Conservation (phyloP, 2,888 invertebrate genomes). For the Allygus modestus region DNA sequence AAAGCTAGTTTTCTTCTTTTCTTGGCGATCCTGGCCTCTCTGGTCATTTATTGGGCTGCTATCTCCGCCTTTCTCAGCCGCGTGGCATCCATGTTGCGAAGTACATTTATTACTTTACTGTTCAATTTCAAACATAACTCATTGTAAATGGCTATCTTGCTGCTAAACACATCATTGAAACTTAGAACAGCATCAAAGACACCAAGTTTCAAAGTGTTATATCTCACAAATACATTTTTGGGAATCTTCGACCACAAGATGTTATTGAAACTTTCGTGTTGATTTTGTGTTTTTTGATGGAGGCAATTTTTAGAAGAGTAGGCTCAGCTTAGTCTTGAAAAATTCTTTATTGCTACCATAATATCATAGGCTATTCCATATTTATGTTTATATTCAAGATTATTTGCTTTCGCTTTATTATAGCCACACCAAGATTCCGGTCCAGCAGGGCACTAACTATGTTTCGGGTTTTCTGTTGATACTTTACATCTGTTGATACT, state of each 20-base stretch:
- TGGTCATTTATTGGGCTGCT: conserved; percentile 42
- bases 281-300: conserved; percentile 44
- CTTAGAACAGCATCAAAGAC: conserved; percentile 38
- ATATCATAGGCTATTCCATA: conserved; percentile 14
- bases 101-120: conserved; percentile 19
- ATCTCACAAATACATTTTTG: conserved; percentile 44
- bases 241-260: conserved; percentile 46
- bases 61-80: conserved; percentile 36
- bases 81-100: conserved; percentile 37
- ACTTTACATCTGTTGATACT: conserved; percentile 33
- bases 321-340: conserved; percentile 46
- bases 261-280: conserved; percentile 48
- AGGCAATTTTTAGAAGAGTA: conserved; percentile 42
- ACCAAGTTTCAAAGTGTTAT: conserved; percentile 38
- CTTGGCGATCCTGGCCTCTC: conserved; percentile 38
- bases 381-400: conserved; percentile 40
- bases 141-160: conserved; percentile 41
- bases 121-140: conserved; percentile 30
- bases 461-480: conserved; percentile 49
- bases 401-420: conserved; percentile 40
- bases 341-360: conserved; percentile 45
- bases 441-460: conserved; percentile 40
- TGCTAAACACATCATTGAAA: conserved; percentile 42
- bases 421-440: conserved; percentile 53
- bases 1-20: no score